These are phyloP conservation scores for Callospermophilus lateralis DNA, from an alignment of 2,113 vertebrate genomes.

Conservation along the genomic window DNA sequence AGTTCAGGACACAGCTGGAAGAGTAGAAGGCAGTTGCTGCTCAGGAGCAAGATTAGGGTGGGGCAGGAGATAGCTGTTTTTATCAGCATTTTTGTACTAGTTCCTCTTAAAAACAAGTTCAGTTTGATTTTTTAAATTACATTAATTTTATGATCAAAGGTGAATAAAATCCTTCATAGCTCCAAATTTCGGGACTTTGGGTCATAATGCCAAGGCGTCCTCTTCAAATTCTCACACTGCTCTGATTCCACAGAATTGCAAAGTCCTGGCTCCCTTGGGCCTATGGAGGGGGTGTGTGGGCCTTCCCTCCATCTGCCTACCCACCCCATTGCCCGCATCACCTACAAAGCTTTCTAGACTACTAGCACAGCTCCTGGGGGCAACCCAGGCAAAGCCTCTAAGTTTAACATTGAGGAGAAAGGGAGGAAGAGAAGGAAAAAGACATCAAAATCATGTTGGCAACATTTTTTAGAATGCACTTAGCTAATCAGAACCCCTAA, in stretches of 20 bases:
- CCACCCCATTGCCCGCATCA: fast-evolving
- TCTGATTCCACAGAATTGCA: neutral
- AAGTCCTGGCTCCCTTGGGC: fast-evolving
- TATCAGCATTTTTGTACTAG: neutral
- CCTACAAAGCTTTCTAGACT: neutral
- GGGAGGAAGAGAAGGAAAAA: neutral
- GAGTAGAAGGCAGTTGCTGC: neutral
- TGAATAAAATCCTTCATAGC: neutral
- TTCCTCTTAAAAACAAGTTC: neutral
- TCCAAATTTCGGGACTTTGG: neutral
- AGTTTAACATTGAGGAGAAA: neutral
- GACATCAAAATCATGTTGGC: neutral
- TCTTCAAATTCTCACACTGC: neutral
- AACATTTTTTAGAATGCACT: neutral
- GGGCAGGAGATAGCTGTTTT: neutral
- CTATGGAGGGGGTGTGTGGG: fast-evolving
- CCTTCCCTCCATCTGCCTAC: fast-evolving
- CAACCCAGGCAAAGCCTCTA: neutral
- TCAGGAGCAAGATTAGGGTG: fast-evolving
- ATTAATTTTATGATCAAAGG: neutral
- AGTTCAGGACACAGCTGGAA: neutral
- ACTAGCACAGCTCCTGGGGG: neutral
- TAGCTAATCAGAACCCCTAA: neutral
- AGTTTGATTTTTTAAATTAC: neutral
- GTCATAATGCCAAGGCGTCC: neutral